Base-by-base conservation (phyloP, 2,797 vertebrate species). In the Sebastiscus albofasciatus region DNA sequence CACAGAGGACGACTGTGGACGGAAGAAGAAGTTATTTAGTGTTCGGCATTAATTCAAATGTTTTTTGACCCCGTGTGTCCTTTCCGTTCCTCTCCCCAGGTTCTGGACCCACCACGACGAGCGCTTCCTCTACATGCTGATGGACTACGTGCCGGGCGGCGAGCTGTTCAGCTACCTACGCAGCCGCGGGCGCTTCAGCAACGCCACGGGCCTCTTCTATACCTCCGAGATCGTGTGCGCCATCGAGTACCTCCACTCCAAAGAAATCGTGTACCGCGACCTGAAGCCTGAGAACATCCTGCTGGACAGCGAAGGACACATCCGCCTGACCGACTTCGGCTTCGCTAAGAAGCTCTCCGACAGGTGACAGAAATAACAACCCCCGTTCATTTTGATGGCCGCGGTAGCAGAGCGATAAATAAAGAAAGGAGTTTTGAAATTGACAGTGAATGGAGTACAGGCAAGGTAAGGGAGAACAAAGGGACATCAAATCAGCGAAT, bases 241-340 rank as follows among this genome's bases (percentile, higher is more conserved):
- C 90, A 97, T 99, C 10, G 98, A 99, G 91, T 99, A 99, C 91
- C 96, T 99, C 69, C 98, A 99, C 95, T 92, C 96, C 90, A 96
- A 94, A 93, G 97, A 97, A 72, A 97, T 99, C 1, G 98, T 99
- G 73, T 99, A 99, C 95, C 95, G 98, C 60, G 98, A 99, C 95
- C 94, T 99, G 86, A 99, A 99, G 91, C 98, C 98, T 0, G 98
- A 99, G 92, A 99, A 99, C 94, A 98, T 99, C 80, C 95, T 99
- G 86, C 94, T 99, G 91, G 98, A 99, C 91, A 92, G 95, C 3
- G 97, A 99, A 65, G 98, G 98, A 4, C 98, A 99, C 94, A 97
- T 99, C 91, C 97, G 98, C 69, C 96, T 99, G 79, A 99, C 98
- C 0, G 98, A 99, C 94, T 99, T 99, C 2, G 98, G 98, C 84